Evolutionary conservation across 2,113 vertebrate species (phyloP).

Genomic region (Apus apus): DNA sequence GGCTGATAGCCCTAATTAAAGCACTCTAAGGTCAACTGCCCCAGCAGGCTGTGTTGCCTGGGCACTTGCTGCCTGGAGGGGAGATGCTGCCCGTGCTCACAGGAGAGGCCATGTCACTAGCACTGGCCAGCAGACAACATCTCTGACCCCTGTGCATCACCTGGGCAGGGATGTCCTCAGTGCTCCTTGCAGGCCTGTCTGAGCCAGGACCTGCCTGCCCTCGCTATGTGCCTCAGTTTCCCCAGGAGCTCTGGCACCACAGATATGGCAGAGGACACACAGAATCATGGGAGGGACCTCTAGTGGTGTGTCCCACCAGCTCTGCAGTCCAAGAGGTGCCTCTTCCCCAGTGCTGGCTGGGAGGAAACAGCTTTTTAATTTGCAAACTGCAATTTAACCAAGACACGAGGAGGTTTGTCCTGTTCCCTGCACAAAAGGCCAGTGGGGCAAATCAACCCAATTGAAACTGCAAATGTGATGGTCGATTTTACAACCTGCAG

Average conservation of each 20-base stretch:
- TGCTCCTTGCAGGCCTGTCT: background rate
- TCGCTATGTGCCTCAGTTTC: background rate
- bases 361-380: background rate
- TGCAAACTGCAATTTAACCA: background rate
- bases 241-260: background rate
- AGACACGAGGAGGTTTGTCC: background rate
- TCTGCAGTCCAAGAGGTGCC: background rate
- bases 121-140: background rate
- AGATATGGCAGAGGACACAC: background rate
- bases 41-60: background rate
- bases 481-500: background rate
- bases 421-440: accelerated
- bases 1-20: background rate
- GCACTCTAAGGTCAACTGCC: background rate
- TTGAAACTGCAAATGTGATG: accelerated
- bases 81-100: accelerated
- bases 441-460: background rate
- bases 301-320: background rate
- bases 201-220: background rate
- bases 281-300: background rate
- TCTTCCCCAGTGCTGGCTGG: background rate
- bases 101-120: background rate
- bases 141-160: accelerated
- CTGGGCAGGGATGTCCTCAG: accelerated
- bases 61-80: background rate